phyloP scores from a whole-genome alignment of 2,797 vertebrate genomes.

The Emydoidea blandingii region DNA sequence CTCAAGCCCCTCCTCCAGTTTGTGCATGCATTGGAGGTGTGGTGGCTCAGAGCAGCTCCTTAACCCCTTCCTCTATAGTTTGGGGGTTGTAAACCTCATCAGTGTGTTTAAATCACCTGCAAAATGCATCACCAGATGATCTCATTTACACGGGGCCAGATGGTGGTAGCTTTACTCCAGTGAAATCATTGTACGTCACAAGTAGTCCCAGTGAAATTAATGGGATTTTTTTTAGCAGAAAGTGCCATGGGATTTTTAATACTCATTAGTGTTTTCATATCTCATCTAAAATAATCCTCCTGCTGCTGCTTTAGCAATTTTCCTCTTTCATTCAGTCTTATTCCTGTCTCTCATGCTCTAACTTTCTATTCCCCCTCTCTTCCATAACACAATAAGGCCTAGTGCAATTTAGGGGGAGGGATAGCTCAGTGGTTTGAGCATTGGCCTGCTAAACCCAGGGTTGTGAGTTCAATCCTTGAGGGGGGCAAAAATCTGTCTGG shows the following conservation, averaged over 20 bases:
- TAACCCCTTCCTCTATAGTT: not conserved
- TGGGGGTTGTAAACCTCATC: not conserved
- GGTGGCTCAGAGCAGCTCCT: not conserved
- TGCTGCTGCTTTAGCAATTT: not conserved
- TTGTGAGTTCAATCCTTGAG: no score
- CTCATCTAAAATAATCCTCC: not conserved
- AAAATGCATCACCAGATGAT: not conserved
- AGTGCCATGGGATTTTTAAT: not conserved
- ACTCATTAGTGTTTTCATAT: not conserved
- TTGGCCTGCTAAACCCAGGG: no score
- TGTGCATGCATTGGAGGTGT: not conserved
- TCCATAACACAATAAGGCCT: not conserved
- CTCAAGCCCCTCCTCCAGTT: not conserved
- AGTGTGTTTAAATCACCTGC: not conserved
- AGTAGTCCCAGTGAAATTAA: not conserved
- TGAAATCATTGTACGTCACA: not conserved
- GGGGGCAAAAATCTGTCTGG: no score
- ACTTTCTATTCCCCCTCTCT: accelerated
- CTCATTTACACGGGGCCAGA: not conserved
- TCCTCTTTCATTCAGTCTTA: not conserved
- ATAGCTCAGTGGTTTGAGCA: no score
- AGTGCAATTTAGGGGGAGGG: not conserved
- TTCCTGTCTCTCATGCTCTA: not conserved
- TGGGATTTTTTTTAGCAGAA: not conserved
- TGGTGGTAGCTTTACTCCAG: not conserved